Evolutionary conservation across 2,888 invertebrate species (phyloP).

Genomic region (Macrophya alboannulata): DNA sequence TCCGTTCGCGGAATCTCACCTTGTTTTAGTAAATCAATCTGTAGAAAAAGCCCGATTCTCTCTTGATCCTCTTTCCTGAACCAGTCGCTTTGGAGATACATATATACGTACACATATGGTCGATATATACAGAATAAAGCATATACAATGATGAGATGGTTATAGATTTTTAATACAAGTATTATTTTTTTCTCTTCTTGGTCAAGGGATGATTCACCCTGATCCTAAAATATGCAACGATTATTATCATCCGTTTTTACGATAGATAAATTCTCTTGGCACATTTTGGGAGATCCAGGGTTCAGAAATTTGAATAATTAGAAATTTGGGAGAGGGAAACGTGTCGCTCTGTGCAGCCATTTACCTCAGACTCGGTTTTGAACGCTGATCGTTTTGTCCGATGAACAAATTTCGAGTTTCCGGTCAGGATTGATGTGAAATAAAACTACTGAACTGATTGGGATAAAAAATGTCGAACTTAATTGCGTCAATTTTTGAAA

Average conservation of each 20-base stretch:
- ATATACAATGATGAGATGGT: not conserved
- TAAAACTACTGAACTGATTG: too few relatives aligned
- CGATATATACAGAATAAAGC: not conserved
- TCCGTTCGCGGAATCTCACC: constrained; percentile 78
- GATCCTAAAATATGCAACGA: not conserved
- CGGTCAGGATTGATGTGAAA: too few relatives aligned
- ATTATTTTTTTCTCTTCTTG: not conserved
- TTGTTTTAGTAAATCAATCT: constrained; percentile 73
- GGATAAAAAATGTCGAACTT: too few relatives aligned
- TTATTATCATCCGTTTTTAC: not conserved
- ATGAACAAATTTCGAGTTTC: too few relatives aligned
- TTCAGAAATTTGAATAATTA: not conserved
- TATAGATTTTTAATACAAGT: not conserved
- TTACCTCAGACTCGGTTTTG: too few relatives aligned
- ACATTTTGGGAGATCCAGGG: not conserved
- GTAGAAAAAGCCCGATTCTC: constrained; percentile 26
- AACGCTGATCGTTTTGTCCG: too few relatives aligned
- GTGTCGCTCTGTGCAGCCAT: too few relatives aligned
- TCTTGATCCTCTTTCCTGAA: not conserved
- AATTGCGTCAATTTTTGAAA: not conserved
- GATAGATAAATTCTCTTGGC: not conserved
- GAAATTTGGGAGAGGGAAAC: too few relatives aligned
- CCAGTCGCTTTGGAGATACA: not conserved
- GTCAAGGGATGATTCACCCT: too few relatives aligned
- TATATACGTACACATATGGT: not conserved